These are phyloP conservation scores for Drosophila macrospina DNA, from an alignment of 2,888 invertebrate genomes.

Conservation along the genomic window DNA sequence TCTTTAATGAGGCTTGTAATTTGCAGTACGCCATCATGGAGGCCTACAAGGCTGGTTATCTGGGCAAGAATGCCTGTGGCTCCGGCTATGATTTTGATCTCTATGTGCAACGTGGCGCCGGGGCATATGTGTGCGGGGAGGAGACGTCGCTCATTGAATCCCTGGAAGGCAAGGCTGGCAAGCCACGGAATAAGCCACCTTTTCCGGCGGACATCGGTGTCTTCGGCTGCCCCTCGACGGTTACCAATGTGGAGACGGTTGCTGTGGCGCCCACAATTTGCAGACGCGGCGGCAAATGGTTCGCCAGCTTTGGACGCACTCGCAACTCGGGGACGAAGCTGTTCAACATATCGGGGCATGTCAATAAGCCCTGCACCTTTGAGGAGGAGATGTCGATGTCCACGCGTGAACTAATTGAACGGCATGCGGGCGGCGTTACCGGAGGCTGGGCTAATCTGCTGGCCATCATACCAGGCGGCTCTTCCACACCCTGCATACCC, in stretches of 20 bases:
- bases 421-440: slow-evolving; percentile 97
- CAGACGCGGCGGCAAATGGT: slow-evolving; percentile 97
- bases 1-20: slow-evolving; percentile 99
- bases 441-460: slow-evolving; percentile 99
- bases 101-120: slow-evolving; percentile 96
- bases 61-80: slow-evolving; percentile 87
- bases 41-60: slow-evolving; percentile 94
- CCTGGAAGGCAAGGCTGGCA: slow-evolving; percentile 98
- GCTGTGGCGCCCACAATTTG: slow-evolving; percentile 97
- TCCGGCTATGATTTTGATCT: slow-evolving; percentile 98
- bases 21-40: slow-evolving; percentile 95
- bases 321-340: slow-evolving; percentile 97
- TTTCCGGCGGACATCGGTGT: slow-evolving; percentile 99
- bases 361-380: slow-evolving; percentile 96
- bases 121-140: slow-evolving; percentile 89
- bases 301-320: slow-evolving; percentile 96
- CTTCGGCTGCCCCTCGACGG: slow-evolving; percentile 99
- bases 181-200: slow-evolving; percentile 98
- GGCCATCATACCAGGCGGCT: slow-evolving; percentile 98
- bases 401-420: slow-evolving; percentile 95
- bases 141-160: slow-evolving; percentile 99
- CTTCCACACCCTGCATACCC: slow-evolving; percentile 98
- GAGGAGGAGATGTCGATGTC: slow-evolving; percentile 99
- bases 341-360: slow-evolving; percentile 89
- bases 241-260: slow-evolving; percentile 99